Base-by-base conservation (phyloP, 2,888 invertebrate genomes). In the Odontothrips loti region DNA sequence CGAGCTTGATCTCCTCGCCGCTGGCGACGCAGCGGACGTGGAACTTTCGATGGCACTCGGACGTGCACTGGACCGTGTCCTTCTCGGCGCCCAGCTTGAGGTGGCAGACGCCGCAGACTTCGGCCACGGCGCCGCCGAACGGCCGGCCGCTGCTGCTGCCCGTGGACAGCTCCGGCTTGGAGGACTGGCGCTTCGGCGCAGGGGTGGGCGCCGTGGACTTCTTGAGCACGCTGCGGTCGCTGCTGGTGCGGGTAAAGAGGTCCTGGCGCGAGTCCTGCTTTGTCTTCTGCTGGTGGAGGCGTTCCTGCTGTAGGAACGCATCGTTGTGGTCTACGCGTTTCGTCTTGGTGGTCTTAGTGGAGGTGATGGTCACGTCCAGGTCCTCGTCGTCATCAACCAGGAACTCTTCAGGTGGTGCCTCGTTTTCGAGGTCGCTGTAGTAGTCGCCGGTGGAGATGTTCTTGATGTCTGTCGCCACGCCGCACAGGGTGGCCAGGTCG, bases 351-450 rank as follows among this genome's bases (percentile, higher is more conserved):
- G 79, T 79, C 79, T 34, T 23, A 20, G 20, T 79, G 47, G 29
- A 6, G 79, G 47, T 79, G 23, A 34, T 20, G 20, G 58, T 58
- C 15, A 15, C 20, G 58, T 58, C 58, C 20, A 87, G 87, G 4
- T 87, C 86, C 82, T 89, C 88, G 20, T 90, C 85, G 83, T 89
- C 90, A 80, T 90, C 89, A 84, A 90, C 90, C 82, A 88, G 87
- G 84, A 90, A 90, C 85, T 90, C 90, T 47, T 85, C 84, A 6
- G 86, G 85, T 15, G 85, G 85, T 20, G 83, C 81, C 78, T 85
- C 85, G 80, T 85, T 83, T 79, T 85, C 84, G 47, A 84, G 80
- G 79, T 84, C 84, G 79, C 81, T 81, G 43, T 82, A 80, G 51
- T 75, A 58, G 47, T 79, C 79, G 68, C 68, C 68, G 23, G 68